These are phyloP conservation scores for Orycteropus afer DNA, from an alignment of 2,113 vertebrate species.

Conservation along the genomic window DNA sequence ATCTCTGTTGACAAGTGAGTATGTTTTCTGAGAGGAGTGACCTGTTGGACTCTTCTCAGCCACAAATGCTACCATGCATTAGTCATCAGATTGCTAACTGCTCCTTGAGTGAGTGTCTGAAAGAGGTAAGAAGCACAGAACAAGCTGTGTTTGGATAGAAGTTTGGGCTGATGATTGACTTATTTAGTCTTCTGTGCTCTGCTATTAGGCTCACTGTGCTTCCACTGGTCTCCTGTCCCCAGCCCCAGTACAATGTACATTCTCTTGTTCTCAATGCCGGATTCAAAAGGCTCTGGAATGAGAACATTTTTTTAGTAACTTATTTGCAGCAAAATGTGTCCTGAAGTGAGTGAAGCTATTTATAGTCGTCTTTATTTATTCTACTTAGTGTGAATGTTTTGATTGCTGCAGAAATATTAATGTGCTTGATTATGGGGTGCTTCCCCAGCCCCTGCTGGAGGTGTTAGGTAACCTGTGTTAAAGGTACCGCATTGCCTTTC, in stretches of 20 bases:
- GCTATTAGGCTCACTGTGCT: background rate
- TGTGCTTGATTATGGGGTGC: constrained; percentile 59
- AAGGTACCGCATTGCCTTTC: background rate
- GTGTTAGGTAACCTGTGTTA: constrained; percentile 15
- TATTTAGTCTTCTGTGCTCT: background rate
- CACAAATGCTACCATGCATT: background rate
- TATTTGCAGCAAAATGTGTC: constrained; percentile 43
- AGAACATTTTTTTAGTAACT: background rate
- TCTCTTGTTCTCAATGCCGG: background rate
- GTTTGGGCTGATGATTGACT: background rate
- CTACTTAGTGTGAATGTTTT: constrained; percentile 66
- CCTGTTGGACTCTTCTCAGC: background rate
- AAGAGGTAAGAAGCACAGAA: background rate
- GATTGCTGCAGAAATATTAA: constrained; percentile 75
- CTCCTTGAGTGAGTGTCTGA: background rate
- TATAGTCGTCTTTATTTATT: constrained; percentile 72
- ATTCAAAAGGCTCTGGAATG: constrained; percentile 33
- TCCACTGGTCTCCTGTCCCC: background rate
- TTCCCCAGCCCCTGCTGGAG: constrained; percentile 10
- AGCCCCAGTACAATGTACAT: background rate
- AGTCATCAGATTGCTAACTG: background rate
- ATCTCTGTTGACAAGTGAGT: background rate
- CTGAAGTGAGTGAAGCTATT: constrained; percentile 67
- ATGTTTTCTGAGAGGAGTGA: constrained; percentile 19
- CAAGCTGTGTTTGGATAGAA: background rate